Percentiles rank a stretch among this genome's conserved stretches.
Evolutionary conservation across 2,888 invertebrate species (phyloP).

Genomic region (Meliscaeva auricollis): DNA sequence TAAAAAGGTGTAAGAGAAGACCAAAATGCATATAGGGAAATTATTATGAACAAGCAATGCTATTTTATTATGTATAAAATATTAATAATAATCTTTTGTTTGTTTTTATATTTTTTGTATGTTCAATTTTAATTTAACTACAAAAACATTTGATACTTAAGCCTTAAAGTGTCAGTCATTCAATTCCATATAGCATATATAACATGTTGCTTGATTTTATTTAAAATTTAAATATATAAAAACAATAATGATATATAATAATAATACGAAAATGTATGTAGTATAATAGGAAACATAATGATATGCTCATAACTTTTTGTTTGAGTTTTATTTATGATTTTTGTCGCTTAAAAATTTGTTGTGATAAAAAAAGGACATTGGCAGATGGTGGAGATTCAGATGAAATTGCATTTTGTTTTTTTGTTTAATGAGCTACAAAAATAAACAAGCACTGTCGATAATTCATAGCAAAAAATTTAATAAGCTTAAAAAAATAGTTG

Average conservation of each 20-base stretch:
- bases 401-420: conserved; percentile 20
- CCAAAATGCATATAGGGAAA: conserved; percentile 60
- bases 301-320: conserved; percentile 3
- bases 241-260: conserved; percentile 14
- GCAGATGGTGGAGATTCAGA: conserved; percentile 55
- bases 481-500: conserved; percentile 7
- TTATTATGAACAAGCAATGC: conserved; percentile 67
- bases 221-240: neutral
- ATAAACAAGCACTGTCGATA: conserved; percentile 69
- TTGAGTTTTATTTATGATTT: conserved; percentile 30
- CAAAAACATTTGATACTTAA: conserved; percentile 73
- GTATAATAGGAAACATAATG: neutral
- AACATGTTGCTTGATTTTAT: conserved; percentile 34
- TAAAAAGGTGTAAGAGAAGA: conserved; percentile 37
- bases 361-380: conserved; percentile 44
- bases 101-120: conserved; percentile 43
- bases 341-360: conserved; percentile 26
- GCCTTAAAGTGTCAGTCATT: conserved; percentile 84
- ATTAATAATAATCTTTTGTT: conserved; percentile 43
- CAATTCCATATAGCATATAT: conserved; percentile 78
- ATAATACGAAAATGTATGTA: neutral
- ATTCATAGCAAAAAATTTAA: conserved; percentile 53
- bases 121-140: conserved; percentile 23
- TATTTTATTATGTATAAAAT: conserved; percentile 27
- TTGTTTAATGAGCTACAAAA: conserved; percentile 11